Conservation (phyloP, 2,113 vertebrate species). For the Antigone vipio region DNA sequence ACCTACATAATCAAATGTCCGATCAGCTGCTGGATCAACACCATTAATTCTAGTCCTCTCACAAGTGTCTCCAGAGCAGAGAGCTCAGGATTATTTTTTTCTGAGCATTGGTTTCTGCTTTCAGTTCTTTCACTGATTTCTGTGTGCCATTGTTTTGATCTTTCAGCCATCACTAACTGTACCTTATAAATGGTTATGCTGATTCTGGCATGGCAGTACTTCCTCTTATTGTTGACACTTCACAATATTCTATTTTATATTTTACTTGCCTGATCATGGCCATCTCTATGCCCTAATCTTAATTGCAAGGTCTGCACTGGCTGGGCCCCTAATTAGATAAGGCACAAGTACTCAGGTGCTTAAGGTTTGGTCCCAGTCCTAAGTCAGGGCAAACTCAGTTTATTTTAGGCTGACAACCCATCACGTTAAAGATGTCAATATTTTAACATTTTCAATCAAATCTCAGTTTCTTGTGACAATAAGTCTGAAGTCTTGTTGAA, state of each 20-base stretch:
- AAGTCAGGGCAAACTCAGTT: background rate
- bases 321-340: background rate
- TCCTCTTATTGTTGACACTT: background rate
- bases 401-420: background rate
- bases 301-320: background rate
- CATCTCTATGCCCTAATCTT: background rate
- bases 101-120: background rate
- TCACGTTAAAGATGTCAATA: background rate
- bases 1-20: background rate
- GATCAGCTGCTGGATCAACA: background rate
- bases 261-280: background rate
- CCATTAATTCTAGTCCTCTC: background rate
- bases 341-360: background rate
- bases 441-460: background rate
- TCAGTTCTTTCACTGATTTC: background rate
- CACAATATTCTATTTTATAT: background rate
- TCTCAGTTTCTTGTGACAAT: background rate
- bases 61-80: background rate
- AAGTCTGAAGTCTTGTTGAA: background rate
- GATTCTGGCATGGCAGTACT: background rate
- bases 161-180: background rate
- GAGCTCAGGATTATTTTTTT: background rate
- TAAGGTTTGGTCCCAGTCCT: background rate
- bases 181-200: background rate
- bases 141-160: background rate